A percentile compares a stretch with the other conserved stretches of the same genome.
Evolutionary conservation across 2,797 vertebrate species (phyloP).

Genomic region (Anguilla pacifica): DNA sequence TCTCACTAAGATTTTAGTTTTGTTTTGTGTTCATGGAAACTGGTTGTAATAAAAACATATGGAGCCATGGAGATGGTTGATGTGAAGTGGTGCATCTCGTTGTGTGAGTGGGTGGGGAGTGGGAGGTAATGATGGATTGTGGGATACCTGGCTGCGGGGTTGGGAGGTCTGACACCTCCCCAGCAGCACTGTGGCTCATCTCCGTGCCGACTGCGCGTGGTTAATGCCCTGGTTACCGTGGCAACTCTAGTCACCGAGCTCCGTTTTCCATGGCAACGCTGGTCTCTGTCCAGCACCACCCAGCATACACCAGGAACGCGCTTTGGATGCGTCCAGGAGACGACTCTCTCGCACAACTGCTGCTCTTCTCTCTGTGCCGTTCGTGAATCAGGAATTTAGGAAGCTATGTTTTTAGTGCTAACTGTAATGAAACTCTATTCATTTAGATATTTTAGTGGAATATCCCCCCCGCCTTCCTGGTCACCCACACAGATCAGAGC

Average conservation of each 20-base stretch:
- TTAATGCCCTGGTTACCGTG: background rate
- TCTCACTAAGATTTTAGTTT: background rate
- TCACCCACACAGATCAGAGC: too few relatives aligned
- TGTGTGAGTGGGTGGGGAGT: background rate
- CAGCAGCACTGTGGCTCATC: background rate
- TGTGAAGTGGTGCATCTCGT: background rate
- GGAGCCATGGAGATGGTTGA: background rate
- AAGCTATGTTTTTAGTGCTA: too few relatives aligned
- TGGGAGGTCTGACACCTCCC: background rate
- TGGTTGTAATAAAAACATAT: background rate
- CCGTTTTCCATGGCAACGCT: background rate
- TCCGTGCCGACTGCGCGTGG: background rate
- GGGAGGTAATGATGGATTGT: background rate
- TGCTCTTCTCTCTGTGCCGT: background rate
- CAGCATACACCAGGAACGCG: background rate
- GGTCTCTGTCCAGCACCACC: background rate
- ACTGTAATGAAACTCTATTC: too few relatives aligned
- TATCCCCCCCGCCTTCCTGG: too few relatives aligned
- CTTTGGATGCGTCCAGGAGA: background rate
- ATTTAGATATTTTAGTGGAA: too few relatives aligned
- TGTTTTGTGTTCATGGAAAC: constrained; percentile 3
- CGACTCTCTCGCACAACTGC: background rate
- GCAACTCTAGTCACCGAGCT: background rate
- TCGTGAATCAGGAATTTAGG: background rate
- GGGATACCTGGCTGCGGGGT: background rate